Conservation (phyloP, 2,888 invertebrate species). For the Synergus laeviventris region DNA sequence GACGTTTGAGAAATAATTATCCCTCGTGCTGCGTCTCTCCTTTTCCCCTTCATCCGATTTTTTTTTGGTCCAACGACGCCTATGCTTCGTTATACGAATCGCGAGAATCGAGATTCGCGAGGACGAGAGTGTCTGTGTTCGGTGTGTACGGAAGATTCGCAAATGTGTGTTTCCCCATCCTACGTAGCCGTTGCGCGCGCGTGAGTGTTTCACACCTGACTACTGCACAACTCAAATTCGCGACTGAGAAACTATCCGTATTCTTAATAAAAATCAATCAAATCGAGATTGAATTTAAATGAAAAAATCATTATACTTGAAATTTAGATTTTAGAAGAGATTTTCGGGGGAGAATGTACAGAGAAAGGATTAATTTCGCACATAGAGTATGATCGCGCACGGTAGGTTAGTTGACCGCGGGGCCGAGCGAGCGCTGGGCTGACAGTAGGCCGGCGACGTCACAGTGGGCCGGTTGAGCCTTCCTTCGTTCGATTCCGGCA, state of each 20-base stretch:
- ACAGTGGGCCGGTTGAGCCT: slow-evolving; percentile 77
- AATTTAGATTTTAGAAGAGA: background rate
- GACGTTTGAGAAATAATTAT: slow-evolving; percentile 60
- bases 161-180: slow-evolving; percentile 21
- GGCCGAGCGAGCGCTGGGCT: slow-evolving; percentile 76
- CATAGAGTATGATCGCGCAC: slow-evolving; percentile 62
- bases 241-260: slow-evolving; percentile 48
- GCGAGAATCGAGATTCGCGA: slow-evolving; percentile 38
- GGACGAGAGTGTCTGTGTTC: slow-evolving; percentile 39
- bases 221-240: slow-evolving; percentile 68
- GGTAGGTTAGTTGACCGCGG: slow-evolving; percentile 76
- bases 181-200: slow-evolving; percentile 60
- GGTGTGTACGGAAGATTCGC: slow-evolving; percentile 9
- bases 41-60: slow-evolving; percentile 25
- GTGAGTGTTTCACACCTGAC: slow-evolving; percentile 75
- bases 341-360: slow-evolving; percentile 38
- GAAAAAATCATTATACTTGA: background rate
- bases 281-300: background rate
- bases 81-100: slow-evolving; percentile 22
- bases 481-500: slow-evolving; percentile 74
- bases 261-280: background rate
- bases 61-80: slow-evolving; percentile 24
- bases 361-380: slow-evolving; percentile 60
- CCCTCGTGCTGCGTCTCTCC: slow-evolving; percentile 51
- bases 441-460: slow-evolving; percentile 79